phyloP scores from a whole-genome alignment of 2,113 vertebrate genomes.

The Sinocyclocheilus rhinocerous region DNA sequence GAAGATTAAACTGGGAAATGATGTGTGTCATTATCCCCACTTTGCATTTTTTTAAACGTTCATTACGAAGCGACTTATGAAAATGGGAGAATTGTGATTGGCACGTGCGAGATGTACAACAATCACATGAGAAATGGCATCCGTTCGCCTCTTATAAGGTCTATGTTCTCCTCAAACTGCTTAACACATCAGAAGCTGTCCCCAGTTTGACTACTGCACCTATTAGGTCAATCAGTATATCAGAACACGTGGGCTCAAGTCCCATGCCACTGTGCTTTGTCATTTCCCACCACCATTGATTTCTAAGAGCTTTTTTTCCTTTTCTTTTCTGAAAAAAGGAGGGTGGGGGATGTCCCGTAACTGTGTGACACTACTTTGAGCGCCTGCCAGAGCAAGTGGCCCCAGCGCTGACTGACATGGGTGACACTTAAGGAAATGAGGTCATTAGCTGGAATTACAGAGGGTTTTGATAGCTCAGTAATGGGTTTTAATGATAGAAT shows the following conservation, averaged over 20 bases:
- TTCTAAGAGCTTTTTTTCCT: constrained; percentile 68
- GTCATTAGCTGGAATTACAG: constrained; percentile 81
- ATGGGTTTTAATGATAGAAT: constrained; percentile 81
- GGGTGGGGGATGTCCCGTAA: constrained; percentile 50
- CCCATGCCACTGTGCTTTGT: constrained; percentile 82
- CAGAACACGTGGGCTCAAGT: constrained; percentile 60
- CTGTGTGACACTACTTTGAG: constrained; percentile 56
- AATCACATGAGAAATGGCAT: constrained; percentile 70
- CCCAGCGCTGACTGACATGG: constrained; percentile 64
- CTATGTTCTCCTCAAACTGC: constrained; percentile 74
- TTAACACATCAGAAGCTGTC: constrained; percentile 73
- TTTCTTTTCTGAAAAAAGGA: constrained; percentile 47
- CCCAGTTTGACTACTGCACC: constrained; percentile 79
- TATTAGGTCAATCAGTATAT: constrained; percentile 88
- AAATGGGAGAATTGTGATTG: constrained; percentile 75
- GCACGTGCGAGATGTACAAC: constrained; percentile 74
- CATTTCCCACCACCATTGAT: constrained; percentile 79
- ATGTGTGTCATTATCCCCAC: constrained; percentile 54
- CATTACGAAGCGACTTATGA: constrained; percentile 60
- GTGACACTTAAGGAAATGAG: constrained; percentile 81
- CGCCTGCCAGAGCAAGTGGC: constrained; percentile 73
- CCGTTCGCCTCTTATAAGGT: constrained; percentile 63
- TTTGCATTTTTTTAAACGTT: constrained; percentile 63
- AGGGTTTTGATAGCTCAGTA: constrained; percentile 80
- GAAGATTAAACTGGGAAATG: constrained; percentile 59